Base-by-base conservation (phyloP, 2,888 invertebrate species). In the Agrotis puta region DNA sequence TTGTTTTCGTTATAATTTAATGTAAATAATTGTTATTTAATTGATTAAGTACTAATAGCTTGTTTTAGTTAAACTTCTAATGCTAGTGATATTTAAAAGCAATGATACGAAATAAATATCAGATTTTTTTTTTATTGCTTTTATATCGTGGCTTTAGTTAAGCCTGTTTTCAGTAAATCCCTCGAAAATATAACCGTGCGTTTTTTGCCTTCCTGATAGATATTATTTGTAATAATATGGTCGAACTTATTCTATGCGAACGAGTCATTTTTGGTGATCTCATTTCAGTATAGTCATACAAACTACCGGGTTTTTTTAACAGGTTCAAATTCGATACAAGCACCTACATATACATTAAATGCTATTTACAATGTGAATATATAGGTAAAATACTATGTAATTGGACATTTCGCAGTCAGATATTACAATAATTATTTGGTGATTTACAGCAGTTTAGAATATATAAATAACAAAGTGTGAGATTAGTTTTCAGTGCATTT, bases 361-460 rank as follows among this genome's bases (percentile, higher is more conserved):
- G 6, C 33, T 6, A 61, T 61, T 61, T 47, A 14, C n/a, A 47
- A 5, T 33, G 22, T 48, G 14, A 16, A 61, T 47, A 16, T 62
- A 11, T 2, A 11, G 16, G 11, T 11, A 20, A 20, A 50, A 27
- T 50, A 16, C 1, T 62, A n/a, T 9, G 27, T 62, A 62, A 59
- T 59, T 45, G n/a, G 27, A 13, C 14, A 18, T 33, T 2, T 7
- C 22, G 43, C n/a, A 24, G 24, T n/a, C 24, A 11, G 27, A 45
- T 20, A 64, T 64, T 64, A 64, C 18, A 33, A 63, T 63, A 65
- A 65, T 63, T 48, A 48, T 22, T 33, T 24, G 2, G 18, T 45
- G 13, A 53, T 39, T 22, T 39, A n/a, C 9, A 59, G n/a, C n/a
- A n/a, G 13, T 11, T 33, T 7, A 64, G 22, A 64, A 48, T 64